Evolutionary conservation across 2,888 invertebrate genomes (phyloP).

Genomic region (Agriotes lineatus): DNA sequence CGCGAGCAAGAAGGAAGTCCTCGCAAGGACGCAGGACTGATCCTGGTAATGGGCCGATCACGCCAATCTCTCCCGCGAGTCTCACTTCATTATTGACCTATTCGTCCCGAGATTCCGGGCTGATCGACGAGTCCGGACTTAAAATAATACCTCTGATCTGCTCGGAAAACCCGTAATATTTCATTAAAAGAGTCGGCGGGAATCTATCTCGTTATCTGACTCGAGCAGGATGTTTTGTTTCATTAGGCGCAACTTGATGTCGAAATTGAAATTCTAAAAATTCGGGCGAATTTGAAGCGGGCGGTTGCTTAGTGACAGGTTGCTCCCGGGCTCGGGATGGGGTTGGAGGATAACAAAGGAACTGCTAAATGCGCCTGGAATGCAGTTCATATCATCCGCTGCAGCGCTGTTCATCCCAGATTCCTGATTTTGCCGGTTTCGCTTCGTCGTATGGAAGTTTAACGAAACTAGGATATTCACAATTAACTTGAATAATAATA

Average conservation of each 20-base stretch:
- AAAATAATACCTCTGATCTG: background rate
- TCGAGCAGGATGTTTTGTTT: background rate
- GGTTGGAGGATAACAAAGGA: conserved; percentile 7
- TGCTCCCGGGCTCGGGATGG: background rate
- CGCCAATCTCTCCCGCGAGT: conserved; percentile 60
- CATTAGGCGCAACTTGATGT: conserved; percentile 12
- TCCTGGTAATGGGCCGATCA: conserved; percentile 60
- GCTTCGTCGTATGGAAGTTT: no score
- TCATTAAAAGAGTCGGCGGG: conserved; percentile 12
- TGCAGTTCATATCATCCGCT: conserved; percentile 7
- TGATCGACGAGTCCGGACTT: conserved; percentile 8
- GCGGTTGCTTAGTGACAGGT: conserved; percentile 20
- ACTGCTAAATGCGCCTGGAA: conserved; percentile 10
- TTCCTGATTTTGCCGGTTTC: no score
- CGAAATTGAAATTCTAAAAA: conserved; percentile 28
- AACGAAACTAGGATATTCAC: no score
- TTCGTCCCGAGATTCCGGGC: conserved; percentile 46
- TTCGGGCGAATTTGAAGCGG: conserved; percentile 15
- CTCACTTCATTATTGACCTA: conserved; percentile 62
- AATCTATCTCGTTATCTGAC: background rate
- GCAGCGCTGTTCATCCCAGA: no score
- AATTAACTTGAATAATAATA: no score
- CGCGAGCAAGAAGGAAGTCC: conserved; percentile 32
- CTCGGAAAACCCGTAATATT: background rate
- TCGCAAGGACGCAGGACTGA: conserved; percentile 43